Conservation (phyloP, 2,888 invertebrate genomes). For the Scotopteryx bipunctaria region DNA sequence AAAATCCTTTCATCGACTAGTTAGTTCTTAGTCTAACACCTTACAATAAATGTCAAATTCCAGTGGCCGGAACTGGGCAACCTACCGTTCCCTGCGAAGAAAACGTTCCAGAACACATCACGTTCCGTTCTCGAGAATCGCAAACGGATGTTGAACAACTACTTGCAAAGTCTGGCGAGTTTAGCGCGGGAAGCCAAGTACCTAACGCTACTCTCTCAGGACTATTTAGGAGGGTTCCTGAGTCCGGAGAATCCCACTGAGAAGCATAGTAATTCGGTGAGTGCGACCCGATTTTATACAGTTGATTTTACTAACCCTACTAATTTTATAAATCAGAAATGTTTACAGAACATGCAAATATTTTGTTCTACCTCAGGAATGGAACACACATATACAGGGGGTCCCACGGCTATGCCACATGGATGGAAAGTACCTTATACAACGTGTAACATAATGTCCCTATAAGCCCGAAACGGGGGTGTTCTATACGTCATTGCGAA, state of each 20-base stretch:
- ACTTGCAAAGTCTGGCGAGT: constrained; percentile 86
- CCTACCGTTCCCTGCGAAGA: constrained; percentile 94
- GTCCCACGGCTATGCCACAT: no score
- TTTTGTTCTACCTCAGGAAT: no score
- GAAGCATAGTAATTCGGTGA: constrained; percentile 70
- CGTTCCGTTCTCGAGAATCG: constrained; percentile 92
- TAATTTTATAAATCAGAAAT: no score
- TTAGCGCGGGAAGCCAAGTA: constrained; percentile 69
- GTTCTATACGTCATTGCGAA: no score
- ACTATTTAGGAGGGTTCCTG: constrained; percentile 75
- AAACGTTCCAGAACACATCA: constrained; percentile 96
- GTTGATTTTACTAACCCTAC: no score
- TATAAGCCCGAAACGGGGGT: no score
- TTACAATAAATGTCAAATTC: constrained; percentile 38
- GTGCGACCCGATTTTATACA: no score
- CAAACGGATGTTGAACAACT: constrained; percentile 91
- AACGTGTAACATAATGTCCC: no score
- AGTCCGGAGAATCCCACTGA: constrained; percentile 74
- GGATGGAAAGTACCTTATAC: no score
- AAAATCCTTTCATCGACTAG: background rate
- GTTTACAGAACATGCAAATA: no score
- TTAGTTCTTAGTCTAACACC: background rate
- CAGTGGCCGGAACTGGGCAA: constrained; percentile 91
- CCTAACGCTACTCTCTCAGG: constrained; percentile 63
- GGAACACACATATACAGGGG: no score